These are phyloP conservation scores for Hemaris fuciformis DNA, from an alignment of 2,888 invertebrate species.

Conservation along the genomic window DNA sequence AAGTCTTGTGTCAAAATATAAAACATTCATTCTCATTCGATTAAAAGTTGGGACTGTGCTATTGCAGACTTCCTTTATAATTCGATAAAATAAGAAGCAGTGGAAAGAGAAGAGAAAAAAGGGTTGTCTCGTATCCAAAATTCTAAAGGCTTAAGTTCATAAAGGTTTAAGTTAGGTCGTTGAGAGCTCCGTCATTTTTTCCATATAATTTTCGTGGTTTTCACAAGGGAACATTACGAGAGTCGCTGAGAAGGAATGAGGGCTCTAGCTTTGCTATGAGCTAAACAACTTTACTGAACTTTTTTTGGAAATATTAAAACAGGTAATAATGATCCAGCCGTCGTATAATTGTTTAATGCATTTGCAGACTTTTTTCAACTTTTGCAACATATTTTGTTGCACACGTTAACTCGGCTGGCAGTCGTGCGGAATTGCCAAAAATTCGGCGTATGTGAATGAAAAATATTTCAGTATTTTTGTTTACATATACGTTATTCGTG, in stretches of 20 bases:
- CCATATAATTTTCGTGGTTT: constrained; percentile 37
- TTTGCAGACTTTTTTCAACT: neutral
- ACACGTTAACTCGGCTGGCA: constrained; percentile 14
- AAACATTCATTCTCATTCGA: no score
- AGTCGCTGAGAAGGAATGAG: constrained; percentile 34
- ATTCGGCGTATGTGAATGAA: neutral
- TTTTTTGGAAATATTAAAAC: constrained; percentile 14
- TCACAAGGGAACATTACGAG: constrained; percentile 32
- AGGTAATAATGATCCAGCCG: neutral
- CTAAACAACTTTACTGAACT: constrained; percentile 30
- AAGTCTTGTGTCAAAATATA: no score
- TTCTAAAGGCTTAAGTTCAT: constrained; percentile 28
- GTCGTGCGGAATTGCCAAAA: neutral
- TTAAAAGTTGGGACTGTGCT: no score
- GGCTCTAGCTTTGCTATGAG: constrained; percentile 31
- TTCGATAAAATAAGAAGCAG: constrained; percentile 1
- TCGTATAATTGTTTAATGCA: neutral
- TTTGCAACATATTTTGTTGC: neutral
- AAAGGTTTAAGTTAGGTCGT: constrained; percentile 33
- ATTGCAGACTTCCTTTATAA: neutral
- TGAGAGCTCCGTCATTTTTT: constrained; percentile 27
- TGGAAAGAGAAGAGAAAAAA: constrained; percentile 17
- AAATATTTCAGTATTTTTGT: neutral
- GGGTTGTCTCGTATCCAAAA: constrained; percentile 21
- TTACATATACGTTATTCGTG: no score